Percentiles rank a stretch among this genome's conserved stretches.
Evolutionary conservation across 2,113 vertebrate species (phyloP).

Genomic region (Phycodurus eques): DNA sequence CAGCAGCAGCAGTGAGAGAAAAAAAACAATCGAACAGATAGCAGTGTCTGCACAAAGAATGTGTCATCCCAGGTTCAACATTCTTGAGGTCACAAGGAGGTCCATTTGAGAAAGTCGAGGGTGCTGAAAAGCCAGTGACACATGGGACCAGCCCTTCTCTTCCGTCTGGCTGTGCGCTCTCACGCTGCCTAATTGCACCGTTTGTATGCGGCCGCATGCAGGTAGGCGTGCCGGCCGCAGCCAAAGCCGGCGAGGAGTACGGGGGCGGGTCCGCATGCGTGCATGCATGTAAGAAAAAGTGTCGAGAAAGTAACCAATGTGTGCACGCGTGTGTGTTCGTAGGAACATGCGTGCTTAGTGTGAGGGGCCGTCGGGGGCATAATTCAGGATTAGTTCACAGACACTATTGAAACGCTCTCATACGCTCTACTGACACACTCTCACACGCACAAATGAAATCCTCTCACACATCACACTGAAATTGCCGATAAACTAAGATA

Average conservation of each 20-base stretch:
- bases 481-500: not conserved
- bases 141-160: not conserved
- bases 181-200: constrained; percentile 1
- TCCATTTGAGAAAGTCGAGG: constrained; percentile 6
- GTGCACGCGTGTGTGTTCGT: not conserved
- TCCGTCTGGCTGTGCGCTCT: not conserved
- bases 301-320: not conserved
- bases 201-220: constrained; percentile 6
- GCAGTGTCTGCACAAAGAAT: constrained; percentile 38
- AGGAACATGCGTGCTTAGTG: not conserved
- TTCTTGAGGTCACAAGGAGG: constrained; percentile 48
- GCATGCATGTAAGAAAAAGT: not conserved
- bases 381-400: not conserved
- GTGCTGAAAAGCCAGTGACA: not conserved
- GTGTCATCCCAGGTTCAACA: constrained; percentile 41
- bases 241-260: constrained; percentile 30
- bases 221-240: constrained; percentile 25
- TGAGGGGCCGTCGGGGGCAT: not conserved
- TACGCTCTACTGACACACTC: too few relatives aligned
- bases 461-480: not conserved
- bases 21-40: not conserved
- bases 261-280: not conserved
- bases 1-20: not conserved
- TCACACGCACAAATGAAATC: too few relatives aligned
- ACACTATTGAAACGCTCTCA: not conserved